Evolutionary conservation across 2,797 vertebrate species (phyloP), one percentile per base, ranked within the genome.

Genomic region (Apogon talboti): DNA sequence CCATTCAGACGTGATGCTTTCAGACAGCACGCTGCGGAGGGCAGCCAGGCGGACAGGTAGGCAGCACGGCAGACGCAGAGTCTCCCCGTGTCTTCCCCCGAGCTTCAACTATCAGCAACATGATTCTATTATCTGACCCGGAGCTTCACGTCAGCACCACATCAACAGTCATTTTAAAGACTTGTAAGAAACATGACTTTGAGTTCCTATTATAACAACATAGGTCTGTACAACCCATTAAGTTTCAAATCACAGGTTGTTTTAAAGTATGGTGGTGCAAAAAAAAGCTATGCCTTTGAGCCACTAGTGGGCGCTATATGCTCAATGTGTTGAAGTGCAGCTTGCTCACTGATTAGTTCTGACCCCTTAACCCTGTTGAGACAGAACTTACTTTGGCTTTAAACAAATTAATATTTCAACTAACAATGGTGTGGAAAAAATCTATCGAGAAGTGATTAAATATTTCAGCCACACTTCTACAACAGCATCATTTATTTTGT

Each of bases 281-380:
- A 21, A 28, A 65, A 72, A 68, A 79, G 55, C 78, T 75, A 11
- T 14, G n/a, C n/a, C 49, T 66, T 9, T 45, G 11, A 24, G 59
- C 92, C 93, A 93, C 92, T 87, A 91, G 93, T 93, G 86, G 93
- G 92, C 50, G 84, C 87, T 72, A 81, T 84, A 47, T 49, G 52
- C 69, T 70, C 74, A 84, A 45, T 48, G 11, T 76, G 65, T 21
- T 52, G 21, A 21, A 28, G 13, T 12, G 11, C 15, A 33, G n/a
- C 24, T 19, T 11, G 42, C 30, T 56, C 41, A 18, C 12, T 8
- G 1, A 50, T 35, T 7, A 42, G 37, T 2, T 37, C 0, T 71
- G 65, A 75, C 66, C 59, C 44, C 35, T 59, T 24, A 54, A 59
- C 57, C 45, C 59, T 45, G 21, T 30, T 56, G 14, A n/a, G 15